These are phyloP conservation scores for Brachypodius melanocephalos DNA, from an alignment of 2,113 vertebrate species.

Conservation along the genomic window DNA sequence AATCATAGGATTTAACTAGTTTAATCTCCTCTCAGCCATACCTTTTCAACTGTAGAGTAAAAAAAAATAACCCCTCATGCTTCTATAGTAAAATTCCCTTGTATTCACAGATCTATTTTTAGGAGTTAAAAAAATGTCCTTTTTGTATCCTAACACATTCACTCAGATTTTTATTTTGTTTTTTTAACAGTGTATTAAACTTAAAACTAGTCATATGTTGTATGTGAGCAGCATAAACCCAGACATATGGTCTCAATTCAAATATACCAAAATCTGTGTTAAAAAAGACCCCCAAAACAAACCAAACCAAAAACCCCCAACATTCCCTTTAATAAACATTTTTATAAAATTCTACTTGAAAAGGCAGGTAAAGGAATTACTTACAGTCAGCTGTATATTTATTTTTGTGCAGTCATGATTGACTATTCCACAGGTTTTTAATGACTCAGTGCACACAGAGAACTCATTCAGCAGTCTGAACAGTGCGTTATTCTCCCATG, in stretches of 20 bases:
- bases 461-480: constrained; percentile 62
- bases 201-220: constrained; percentile 44
- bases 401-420: constrained; percentile 56
- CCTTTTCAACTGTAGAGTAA: neutral
- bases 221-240: neutral
- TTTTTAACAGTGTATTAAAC: constrained; percentile 43
- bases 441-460: constrained; percentile 38
- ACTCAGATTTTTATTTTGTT: neutral
- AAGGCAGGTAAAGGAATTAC: constrained; percentile 45
- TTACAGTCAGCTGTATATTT: constrained; percentile 56
- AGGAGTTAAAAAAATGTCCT: constrained; percentile 24
- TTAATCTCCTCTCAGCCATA: neutral
- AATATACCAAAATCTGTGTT: neutral
- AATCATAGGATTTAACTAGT: neutral
- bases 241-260: constrained; percentile 67
- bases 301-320: neutral
- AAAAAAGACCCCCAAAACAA: neutral
- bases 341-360: constrained; percentile 56
- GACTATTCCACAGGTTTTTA: constrained; percentile 39
- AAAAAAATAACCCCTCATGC: neutral
- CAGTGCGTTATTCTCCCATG: constrained; percentile 34
- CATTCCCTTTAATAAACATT: constrained; percentile 48
- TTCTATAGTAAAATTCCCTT: neutral
- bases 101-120: neutral
- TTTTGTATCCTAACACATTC: neutral